phyloP scores from a whole-genome alignment of 1,140 invertebrate species.

The Orussus abietinus region DNA sequence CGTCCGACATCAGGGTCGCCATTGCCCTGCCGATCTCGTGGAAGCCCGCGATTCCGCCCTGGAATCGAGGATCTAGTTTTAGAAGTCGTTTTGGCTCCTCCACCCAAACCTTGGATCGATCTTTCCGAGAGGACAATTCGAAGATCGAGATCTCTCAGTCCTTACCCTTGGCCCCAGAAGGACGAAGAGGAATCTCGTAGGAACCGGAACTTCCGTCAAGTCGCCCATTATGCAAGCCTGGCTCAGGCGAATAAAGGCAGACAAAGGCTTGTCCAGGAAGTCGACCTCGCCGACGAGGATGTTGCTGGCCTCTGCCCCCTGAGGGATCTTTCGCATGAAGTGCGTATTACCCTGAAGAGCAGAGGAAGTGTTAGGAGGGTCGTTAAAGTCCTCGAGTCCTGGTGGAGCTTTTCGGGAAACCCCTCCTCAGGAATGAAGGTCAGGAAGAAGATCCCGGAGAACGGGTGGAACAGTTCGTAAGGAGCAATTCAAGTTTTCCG shows the following conservation, averaged over 20 bases:
- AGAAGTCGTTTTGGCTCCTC: too few relatives aligned
- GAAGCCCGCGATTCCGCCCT: slow-evolving; percentile 77
- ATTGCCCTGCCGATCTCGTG: slow-evolving; percentile 97
- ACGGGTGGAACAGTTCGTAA: too few relatives aligned
- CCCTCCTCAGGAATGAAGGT: too few relatives aligned
- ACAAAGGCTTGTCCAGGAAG: slow-evolving; percentile 86
- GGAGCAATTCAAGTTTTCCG: too few relatives aligned
- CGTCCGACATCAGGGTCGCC: slow-evolving; percentile 99
- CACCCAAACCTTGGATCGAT: too few relatives aligned
- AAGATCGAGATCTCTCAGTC: slow-evolving; percentile 35
- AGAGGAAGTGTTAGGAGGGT: too few relatives aligned
- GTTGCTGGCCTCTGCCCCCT: slow-evolving; percentile 93
- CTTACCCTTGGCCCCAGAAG: slow-evolving; percentile 83
- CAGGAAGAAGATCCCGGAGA: too few relatives aligned
- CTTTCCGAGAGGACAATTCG: too few relatives aligned
- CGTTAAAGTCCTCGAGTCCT: too few relatives aligned
- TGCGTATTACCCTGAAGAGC: slow-evolving; percentile 74
- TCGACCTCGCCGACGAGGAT: slow-evolving; percentile 98
- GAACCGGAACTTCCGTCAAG: slow-evolving; percentile 95
- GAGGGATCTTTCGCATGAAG: slow-evolving; percentile 97
- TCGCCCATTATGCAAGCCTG: slow-evolving; percentile 89
- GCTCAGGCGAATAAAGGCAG: slow-evolving; percentile 89
- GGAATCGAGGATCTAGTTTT: slow-evolving; percentile 14
- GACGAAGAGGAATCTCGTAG: slow-evolving; percentile 93
- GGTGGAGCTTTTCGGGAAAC: too few relatives aligned